Conservation (phyloP, 1,140 invertebrate species). For the Ceratosolen solmsi region DNA sequence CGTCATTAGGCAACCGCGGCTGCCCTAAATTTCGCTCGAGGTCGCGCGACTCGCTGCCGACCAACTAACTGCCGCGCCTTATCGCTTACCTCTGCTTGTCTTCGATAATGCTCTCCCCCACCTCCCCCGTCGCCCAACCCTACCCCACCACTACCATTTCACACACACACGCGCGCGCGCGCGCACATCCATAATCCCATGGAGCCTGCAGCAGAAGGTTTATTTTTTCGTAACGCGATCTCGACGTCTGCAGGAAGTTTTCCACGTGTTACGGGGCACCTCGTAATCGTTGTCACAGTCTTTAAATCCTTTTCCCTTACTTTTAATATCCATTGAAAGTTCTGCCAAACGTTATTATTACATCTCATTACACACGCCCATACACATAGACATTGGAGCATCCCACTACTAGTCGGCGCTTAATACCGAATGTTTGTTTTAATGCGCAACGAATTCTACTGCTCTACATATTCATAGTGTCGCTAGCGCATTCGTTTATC, state of each 20-base stretch:
- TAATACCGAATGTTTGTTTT: not conserved
- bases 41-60: constrained; percentile 5
- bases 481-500: not conserved
- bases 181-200: no score
- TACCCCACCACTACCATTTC: not conserved
- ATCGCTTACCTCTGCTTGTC: not conserved
- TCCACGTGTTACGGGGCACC: no score
- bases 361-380: not conserved
- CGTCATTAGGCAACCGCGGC: not conserved
- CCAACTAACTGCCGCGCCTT: not conserved
- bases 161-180: not conserved
- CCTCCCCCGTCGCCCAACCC: not conserved
- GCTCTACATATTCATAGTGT: not conserved
- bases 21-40: constrained; percentile 54
- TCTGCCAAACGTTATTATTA: not conserved
- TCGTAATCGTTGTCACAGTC: no score
- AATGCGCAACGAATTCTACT: not conserved
- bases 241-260: no score
- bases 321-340: not conserved
- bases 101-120: not conserved
- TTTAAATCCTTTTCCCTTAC: no score
- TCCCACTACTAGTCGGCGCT: no score
- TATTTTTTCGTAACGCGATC: no score
- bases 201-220: no score
- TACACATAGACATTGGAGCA: no score